These are phyloP conservation scores for Liolophura sinensis DNA, from an alignment of 1,140 invertebrate genomes.

Conservation along the genomic window DNA sequence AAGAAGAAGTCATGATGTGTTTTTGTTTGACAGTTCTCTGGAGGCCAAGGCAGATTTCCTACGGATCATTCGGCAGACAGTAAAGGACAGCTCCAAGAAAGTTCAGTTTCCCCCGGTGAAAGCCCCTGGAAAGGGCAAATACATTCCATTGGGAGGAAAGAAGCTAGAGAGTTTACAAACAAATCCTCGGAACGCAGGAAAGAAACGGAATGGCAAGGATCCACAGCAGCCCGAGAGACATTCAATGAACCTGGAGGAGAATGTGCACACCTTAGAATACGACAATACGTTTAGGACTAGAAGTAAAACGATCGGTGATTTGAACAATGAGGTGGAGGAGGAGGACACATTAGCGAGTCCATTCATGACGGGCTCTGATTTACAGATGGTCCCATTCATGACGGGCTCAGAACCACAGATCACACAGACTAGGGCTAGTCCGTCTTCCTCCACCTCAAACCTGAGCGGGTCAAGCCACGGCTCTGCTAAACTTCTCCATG, in stretches of 20 bases:
- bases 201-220: constrained; percentile 63
- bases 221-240: constrained; percentile 72
- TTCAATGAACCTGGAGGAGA: constrained; percentile 81
- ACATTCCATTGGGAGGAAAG: constrained; percentile 39
- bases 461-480: constrained; percentile 78
- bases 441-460: constrained; percentile 89
- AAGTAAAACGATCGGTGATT: constrained; percentile 87
- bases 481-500: constrained; percentile 89
- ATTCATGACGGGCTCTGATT: no score
- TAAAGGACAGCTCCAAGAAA: constrained; percentile 71
- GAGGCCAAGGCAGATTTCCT: constrained; percentile 96
- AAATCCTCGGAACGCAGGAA: constrained; percentile 65
- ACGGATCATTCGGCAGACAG: constrained; percentile 94
- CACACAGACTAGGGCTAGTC: constrained; percentile 75
- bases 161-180: constrained; percentile 24
- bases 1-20: background rate
- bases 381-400: constrained; percentile 74
- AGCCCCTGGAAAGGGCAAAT: constrained; percentile 22
- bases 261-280: constrained; percentile 60
- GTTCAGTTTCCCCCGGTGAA: constrained; percentile 37
- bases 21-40: constrained; percentile 71
- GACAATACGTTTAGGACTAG: constrained; percentile 79
- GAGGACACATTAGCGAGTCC: constrained; percentile 63
- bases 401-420: constrained; percentile 57
- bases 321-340: constrained; percentile 71